These are phyloP conservation scores for Aphrocallistes beatrix DNA, from an alignment of 37 sponge, comb jelly and placozoan species.

Conservation along the genomic window DNA sequence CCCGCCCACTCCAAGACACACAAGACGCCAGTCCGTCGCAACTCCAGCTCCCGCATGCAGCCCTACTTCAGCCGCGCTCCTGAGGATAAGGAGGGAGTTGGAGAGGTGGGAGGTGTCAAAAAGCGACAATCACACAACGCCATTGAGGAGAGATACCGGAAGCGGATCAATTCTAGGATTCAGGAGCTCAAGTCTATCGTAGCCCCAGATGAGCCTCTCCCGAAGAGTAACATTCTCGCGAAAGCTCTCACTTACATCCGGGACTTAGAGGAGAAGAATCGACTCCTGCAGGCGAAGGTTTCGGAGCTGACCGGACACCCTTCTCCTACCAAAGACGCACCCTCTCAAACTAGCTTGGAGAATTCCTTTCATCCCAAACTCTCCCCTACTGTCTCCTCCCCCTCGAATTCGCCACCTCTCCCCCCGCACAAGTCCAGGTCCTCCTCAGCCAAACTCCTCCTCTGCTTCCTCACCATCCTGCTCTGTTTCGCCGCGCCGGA, in stretches of 20 bases:
- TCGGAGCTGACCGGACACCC: background rate
- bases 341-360: background rate
- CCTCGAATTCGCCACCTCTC: no score
- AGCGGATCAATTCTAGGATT: background rate
- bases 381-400: no score
- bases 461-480: background rate
- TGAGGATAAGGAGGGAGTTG: background rate
- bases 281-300: background rate
- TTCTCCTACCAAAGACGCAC: background rate
- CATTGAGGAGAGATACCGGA: background rate
- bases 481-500: background rate
- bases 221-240: constrained; percentile 3
- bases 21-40: background rate
- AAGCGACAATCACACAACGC: constrained; percentile 4
- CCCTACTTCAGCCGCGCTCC: background rate
- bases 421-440: background rate
- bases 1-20: background rate
- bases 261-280: background rate
- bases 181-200: constrained; percentile 13
- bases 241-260: constrained; percentile 12
- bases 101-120: background rate
- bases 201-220: background rate
- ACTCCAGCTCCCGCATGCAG: background rate
- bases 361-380: background rate
- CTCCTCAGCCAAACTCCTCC: background rate